phyloP scores from a whole-genome alignment of 2,113 vertebrate species.

The Ascaphus truei region DNA sequence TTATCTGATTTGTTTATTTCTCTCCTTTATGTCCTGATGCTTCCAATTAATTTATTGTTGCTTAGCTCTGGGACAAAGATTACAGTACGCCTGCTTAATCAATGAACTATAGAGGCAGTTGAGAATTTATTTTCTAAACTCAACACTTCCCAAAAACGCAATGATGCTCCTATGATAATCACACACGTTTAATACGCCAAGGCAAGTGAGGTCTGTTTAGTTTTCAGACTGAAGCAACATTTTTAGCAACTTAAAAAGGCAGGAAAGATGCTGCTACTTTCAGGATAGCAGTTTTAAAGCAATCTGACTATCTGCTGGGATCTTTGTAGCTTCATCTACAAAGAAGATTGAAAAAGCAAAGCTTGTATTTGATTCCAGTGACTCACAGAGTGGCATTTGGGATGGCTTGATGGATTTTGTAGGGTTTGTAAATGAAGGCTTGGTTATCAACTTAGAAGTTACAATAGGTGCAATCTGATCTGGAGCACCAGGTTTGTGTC shows the following conservation, averaged over 20 bases:
- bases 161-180: neutral
- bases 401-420: conserved; percentile 12
- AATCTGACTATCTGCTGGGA: conserved; percentile 7
- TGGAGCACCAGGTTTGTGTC: neutral
- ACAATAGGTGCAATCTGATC: neutral
- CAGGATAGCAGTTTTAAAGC: neutral
- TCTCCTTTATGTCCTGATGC: no score
- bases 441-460: conserved; percentile 2
- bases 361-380: neutral
- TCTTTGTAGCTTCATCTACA: conserved; percentile 7
- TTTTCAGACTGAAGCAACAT: conserved; percentile 3
- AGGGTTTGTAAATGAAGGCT: conserved; percentile 5
- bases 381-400: conserved; percentile 5
- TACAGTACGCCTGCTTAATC: no score
- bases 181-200: neutral
- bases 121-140: neutral
- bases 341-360: conserved; percentile 19
- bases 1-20: no score
- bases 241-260: neutral
- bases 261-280: neutral
- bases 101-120: neutral
- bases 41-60: no score
- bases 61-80: no score
- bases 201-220: neutral
- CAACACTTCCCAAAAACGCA: neutral